Percentiles rank a stretch among this genome's conserved stretches.
phyloP scores from a whole-genome alignment of 2,888 invertebrate species.

The Cephus pygmeus region DNA sequence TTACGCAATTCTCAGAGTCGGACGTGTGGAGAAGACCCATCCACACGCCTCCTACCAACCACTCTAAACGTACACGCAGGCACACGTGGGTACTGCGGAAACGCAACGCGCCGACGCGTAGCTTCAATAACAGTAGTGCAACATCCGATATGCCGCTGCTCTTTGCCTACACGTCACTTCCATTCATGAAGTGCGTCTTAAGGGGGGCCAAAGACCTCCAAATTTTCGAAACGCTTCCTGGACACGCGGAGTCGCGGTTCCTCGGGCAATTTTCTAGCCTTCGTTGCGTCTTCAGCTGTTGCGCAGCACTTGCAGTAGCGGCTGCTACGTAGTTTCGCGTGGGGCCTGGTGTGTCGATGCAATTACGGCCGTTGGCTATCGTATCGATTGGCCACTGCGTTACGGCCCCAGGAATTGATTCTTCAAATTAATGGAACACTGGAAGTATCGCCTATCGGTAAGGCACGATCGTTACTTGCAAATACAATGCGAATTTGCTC shows the following conservation, averaged over 20 bases:
- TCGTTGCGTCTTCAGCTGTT: neutral
- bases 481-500: neutral
- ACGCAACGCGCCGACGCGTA: conserved; percentile 1
- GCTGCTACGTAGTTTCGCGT: neutral
- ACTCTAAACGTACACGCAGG: neutral
- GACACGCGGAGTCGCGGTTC: neutral
- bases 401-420: neutral
- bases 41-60: neutral
- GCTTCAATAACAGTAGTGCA: conserved; percentile 3
- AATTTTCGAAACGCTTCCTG: neutral
- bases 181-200: neutral
- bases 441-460: neutral
- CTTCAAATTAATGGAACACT: neutral
- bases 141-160: neutral
- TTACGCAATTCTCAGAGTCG: conserved; percentile 26
- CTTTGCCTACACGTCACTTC: neutral
- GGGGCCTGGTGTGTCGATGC: neutral
- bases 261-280: too few relatives aligned
- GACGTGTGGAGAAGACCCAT: neutral
- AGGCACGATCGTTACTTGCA: neutral
- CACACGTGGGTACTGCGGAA: conserved; percentile 3
- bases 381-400: neutral
- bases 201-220: conserved; percentile 3
- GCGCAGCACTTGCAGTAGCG: too few relatives aligned
- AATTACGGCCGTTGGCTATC: neutral